A percentile compares a stretch with the other conserved stretches of the same genome.
These are phyloP conservation scores for Magallana nippona DNA, from an alignment of 2,888 invertebrate genomes.

Conservation along the genomic window DNA sequence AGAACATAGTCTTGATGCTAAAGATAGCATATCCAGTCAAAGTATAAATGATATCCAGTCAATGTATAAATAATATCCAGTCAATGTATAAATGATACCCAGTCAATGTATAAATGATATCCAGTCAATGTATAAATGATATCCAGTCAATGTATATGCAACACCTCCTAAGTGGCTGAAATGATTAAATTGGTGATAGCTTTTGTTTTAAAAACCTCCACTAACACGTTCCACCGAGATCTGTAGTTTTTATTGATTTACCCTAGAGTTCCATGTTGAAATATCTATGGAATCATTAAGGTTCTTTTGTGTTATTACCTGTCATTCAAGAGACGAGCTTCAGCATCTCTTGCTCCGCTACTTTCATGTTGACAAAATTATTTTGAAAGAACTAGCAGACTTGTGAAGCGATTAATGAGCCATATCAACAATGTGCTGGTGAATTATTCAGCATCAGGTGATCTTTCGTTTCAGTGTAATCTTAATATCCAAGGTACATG, in stretches of 20 bases:
- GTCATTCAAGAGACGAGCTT: not conserved
- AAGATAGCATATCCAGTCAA: too few species aligned
- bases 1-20: too few species aligned
- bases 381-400: not conserved
- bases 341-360: not conserved
- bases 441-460: not conserved
- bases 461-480: not conserved
- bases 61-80: too few species aligned
- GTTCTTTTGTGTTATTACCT: not conserved
- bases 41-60: too few species aligned
- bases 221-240: not conserved
- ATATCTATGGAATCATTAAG: not conserved
- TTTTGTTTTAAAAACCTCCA: not conserved
- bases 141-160: not conserved
- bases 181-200: not conserved
- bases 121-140: too few species aligned
- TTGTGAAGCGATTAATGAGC: not conserved
- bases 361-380: conserved; percentile 23
- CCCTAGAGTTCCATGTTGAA: not conserved
- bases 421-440: not conserved
- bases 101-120: too few species aligned
- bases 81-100: too few species aligned
- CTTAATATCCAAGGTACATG: not conserved
- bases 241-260: conserved; percentile 12
- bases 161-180: not conserved